These are phyloP conservation scores for Sebastolobus altivelis DNA, from an alignment of 2,797 vertebrate species.

Conservation along the genomic window DNA sequence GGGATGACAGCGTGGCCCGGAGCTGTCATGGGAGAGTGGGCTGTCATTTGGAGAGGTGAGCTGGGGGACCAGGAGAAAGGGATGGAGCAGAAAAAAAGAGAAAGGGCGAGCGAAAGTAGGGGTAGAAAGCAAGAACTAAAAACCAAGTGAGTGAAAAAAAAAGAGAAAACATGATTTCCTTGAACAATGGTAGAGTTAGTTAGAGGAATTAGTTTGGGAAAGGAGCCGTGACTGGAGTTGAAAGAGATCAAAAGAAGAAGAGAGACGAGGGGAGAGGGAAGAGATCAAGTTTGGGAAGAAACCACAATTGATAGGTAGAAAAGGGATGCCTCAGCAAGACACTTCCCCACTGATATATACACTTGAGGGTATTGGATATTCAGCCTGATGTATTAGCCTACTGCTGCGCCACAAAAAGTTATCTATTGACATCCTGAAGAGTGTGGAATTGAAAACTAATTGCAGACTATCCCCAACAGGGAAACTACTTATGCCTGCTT, in stretches of 20 bases:
- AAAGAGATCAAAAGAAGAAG: slow-evolving; percentile 16
- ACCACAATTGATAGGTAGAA: slow-evolving; percentile 39
- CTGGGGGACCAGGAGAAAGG: slow-evolving; percentile 12
- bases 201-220: slow-evolving; percentile 18
- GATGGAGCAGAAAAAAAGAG: slow-evolving; percentile 15
- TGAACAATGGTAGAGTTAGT: slow-evolving; percentile 12
- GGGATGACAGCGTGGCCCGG: slow-evolving; percentile 42
- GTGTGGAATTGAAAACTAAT: slow-evolving; percentile 50
- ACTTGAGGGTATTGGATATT: slow-evolving; percentile 52
- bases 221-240: slow-evolving; percentile 5
- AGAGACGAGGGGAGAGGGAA: not conserved
- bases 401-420: slow-evolving; percentile 47
- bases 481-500: slow-evolving; percentile 32
- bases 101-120: not conserved
- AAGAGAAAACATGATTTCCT: slow-evolving; percentile 19
- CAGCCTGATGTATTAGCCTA: slow-evolving; percentile 40
- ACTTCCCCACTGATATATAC: slow-evolving; percentile 37
- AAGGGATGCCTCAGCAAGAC: slow-evolving; percentile 44
- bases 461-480: slow-evolving; percentile 28
- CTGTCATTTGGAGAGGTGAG: slow-evolving; percentile 67
- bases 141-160: slow-evolving; percentile 3
- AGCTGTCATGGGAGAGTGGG: slow-evolving; percentile 63
- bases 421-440: slow-evolving; percentile 45
- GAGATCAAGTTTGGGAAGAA: slow-evolving; percentile 36
- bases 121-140: slow-evolving; percentile 11